Conservation (phyloP, 2,888 invertebrate genomes). For the Nemapogon koenigi region DNA sequence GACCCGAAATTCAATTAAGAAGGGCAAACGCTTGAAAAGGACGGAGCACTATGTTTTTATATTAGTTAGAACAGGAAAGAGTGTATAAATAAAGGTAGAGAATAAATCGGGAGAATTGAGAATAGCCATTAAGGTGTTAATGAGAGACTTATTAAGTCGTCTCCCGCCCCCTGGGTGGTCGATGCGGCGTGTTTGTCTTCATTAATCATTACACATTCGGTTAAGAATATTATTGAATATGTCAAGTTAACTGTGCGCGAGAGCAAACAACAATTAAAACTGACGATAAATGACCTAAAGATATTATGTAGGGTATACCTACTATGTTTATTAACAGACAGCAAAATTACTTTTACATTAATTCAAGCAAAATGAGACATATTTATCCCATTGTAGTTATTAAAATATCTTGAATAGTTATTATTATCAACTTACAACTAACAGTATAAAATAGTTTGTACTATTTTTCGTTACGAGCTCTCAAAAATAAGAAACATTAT, state of each 20-base stretch:
- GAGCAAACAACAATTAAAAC: constrained; percentile 4
- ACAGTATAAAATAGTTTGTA: too few species aligned
- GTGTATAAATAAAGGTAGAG: constrained; percentile 54
- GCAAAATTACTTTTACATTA: too few species aligned
- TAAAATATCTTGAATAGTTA: too few species aligned
- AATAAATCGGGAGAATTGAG: constrained; percentile 58
- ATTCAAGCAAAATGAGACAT: too few species aligned
- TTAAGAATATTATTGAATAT: constrained; percentile 47
- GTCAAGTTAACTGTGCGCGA: constrained; percentile 3
- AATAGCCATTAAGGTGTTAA: constrained; percentile 64
- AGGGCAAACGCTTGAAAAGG: constrained; percentile 33
- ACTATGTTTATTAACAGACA: too few species aligned
- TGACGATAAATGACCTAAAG: too few species aligned
- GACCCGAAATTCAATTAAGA: constrained; percentile 54
- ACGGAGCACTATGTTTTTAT: constrained; percentile 17
- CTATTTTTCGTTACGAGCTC: too few species aligned
- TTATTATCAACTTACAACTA: too few species aligned
- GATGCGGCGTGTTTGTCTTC: constrained; percentile 42
- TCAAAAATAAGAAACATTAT: too few species aligned
- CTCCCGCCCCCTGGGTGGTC: constrained; percentile 59
- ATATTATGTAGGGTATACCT: too few species aligned
- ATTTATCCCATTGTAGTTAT: too few species aligned
- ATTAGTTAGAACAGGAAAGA: constrained; percentile 21
- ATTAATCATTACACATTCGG: constrained; percentile 54
- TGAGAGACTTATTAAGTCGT: constrained; percentile 64